A percentile compares a stretch with the other conserved stretches of the same genome.
These are phyloP conservation scores for Monopis laevigella DNA, from an alignment of 2,888 invertebrate species.

Conservation along the genomic window DNA sequence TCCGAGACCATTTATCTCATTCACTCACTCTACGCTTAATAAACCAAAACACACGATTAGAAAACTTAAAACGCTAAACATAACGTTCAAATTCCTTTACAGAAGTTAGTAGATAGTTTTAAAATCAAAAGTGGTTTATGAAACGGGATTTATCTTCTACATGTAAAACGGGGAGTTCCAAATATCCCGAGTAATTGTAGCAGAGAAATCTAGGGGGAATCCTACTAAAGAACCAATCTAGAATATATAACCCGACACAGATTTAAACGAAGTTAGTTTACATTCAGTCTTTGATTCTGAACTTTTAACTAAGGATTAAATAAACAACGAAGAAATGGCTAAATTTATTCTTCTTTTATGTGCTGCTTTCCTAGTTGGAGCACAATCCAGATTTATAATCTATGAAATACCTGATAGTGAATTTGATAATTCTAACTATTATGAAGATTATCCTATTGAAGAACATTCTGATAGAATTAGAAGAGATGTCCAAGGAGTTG, in stretches of 20 bases:
- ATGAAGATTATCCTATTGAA: background rate
- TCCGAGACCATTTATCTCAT: conserved; percentile 1
- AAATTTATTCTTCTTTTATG: background rate
- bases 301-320: too few relatives aligned
- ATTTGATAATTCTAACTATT: background rate
- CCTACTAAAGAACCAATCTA: background rate
- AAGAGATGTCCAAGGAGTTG: conserved; percentile 1
- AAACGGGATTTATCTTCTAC: conserved; percentile 1
- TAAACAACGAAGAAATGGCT: background rate
- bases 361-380: background rate
- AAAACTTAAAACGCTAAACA: too few relatives aligned
- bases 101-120: too few relatives aligned
- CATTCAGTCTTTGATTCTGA: background rate
- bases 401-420: background rate
- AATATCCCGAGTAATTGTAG: conserved; percentile 1
- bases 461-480: background rate
- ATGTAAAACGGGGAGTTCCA: conserved; percentile 1
- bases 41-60: too few relatives aligned
- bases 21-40: too few relatives aligned
- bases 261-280: background rate
- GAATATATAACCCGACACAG: background rate
- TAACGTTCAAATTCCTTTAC: too few relatives aligned
- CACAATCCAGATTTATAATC: background rate
- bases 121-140: too few relatives aligned
- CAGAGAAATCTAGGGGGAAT: conserved; percentile 6